A percentile compares a stretch with the other conserved stretches of the same genome.
Conservation (phyloP, 2,888 invertebrate genomes). For the Ochropacha duplaris region DNA sequence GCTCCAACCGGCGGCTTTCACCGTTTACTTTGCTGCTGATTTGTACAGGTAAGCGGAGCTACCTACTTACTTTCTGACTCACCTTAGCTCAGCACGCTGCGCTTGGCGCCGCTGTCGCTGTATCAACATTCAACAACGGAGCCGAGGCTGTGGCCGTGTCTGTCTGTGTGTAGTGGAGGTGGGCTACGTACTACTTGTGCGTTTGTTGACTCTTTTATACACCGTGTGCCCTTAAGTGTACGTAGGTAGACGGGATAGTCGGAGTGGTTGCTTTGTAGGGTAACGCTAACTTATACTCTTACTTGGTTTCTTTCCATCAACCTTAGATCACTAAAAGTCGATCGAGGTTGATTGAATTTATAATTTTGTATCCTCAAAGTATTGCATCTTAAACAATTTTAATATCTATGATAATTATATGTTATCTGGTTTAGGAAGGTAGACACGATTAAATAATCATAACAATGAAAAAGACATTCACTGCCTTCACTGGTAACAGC, state of each 20-base stretch:
- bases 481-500: too few relatives aligned
- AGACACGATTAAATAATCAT: too few relatives aligned
- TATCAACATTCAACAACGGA: slow-evolving; percentile 37
- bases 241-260: neutral
- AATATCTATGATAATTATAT: too few relatives aligned
- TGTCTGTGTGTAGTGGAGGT: too few relatives aligned
- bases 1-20: slow-evolving; percentile 73
- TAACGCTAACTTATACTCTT: too few relatives aligned
- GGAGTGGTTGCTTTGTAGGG: neutral
- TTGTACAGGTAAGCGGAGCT: slow-evolving; percentile 77
- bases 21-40: slow-evolving; percentile 73
- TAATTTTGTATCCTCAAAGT: too few relatives aligned
- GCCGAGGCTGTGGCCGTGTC: slow-evolving; percentile 6
- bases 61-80: slow-evolving; percentile 70
- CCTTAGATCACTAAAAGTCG: too few relatives aligned
- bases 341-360: too few relatives aligned
- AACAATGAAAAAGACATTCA: too few relatives aligned
- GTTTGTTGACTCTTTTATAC: slow-evolving; percentile 40
- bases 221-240: neutral
- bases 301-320: neutral
- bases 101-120: slow-evolving; percentile 46
- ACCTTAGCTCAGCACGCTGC: slow-evolving; percentile 48
- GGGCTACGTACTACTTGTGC: slow-evolving; percentile 35
- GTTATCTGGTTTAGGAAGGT: too few relatives aligned
- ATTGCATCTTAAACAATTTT: too few relatives aligned